These are phyloP conservation scores for Macrostomum lignano DNA, from an alignment of 1,140 invertebrate species.

Conservation along the genomic window DNA sequence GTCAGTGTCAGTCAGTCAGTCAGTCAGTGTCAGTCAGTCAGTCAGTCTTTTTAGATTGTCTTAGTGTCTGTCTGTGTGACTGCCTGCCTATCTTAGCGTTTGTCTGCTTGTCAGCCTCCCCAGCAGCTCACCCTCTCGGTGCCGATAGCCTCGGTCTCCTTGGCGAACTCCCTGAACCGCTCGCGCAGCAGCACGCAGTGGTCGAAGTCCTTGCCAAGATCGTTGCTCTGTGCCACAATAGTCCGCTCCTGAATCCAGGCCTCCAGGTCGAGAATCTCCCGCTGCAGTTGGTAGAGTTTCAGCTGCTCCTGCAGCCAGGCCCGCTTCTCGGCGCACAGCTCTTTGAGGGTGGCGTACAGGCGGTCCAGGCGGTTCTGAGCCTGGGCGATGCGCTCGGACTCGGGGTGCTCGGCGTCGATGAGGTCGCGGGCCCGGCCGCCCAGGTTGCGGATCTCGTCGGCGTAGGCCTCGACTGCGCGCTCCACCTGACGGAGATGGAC, in stretches of 20 bases:
- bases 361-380: slow-evolving; percentile 94
- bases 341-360: slow-evolving; percentile 83
- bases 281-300: slow-evolving; percentile 67
- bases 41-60: too few relatives aligned
- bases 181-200: slow-evolving; percentile 45
- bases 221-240: slow-evolving; percentile 82
- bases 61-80: too few relatives aligned
- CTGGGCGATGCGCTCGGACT: slow-evolving; percentile 54
- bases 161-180: slow-evolving; percentile 77
- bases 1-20: too few relatives aligned
- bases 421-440: slow-evolving; percentile 71
- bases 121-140: slow-evolving; percentile 64
- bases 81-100: too few relatives aligned
- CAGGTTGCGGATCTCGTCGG: slow-evolving; percentile 69
- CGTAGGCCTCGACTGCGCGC: slow-evolving; percentile 80
- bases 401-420: slow-evolving; percentile 53
- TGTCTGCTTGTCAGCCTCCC: too few relatives aligned
- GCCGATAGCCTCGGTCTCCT: slow-evolving; percentile 76
- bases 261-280: slow-evolving; percentile 80
- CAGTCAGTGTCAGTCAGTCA: too few relatives aligned
- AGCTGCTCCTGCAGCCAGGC: slow-evolving; percentile 81
- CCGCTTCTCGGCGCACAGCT: slow-evolving; percentile 66
- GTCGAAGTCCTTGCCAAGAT: slow-evolving; percentile 92
- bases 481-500: too few relatives aligned
- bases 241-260: slow-evolving; percentile 83